A percentile compares a stretch with the other conserved stretches of the same genome.
Conservation (phyloP, 2,888 invertebrate species). For the Steinernema carpocapsae region DNA sequence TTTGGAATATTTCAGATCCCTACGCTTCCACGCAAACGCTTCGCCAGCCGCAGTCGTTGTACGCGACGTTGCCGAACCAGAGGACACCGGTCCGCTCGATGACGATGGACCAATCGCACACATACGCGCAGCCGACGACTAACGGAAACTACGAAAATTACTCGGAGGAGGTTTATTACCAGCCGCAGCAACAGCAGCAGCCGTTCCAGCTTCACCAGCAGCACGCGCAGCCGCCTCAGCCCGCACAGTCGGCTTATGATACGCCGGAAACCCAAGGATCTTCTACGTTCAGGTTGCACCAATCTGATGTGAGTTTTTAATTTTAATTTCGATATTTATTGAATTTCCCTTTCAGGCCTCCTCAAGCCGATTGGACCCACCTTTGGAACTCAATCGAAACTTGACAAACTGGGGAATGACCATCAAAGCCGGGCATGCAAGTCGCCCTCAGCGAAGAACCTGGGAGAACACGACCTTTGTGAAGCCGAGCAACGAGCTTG, state of each 20-base stretch:
- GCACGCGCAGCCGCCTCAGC: neutral
- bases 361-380: constrained; percentile 60
- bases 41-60: neutral
- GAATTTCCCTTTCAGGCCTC: constrained; percentile 42
- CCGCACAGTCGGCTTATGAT: neutral
- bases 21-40: neutral
- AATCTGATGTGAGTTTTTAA: constrained; percentile 44
- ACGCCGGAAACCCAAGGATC: constrained; percentile 11
- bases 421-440: constrained; percentile 44
- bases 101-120: constrained; percentile 32
- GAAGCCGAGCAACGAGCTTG: constrained; percentile 58
- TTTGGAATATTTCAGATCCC: neutral
- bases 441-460: constrained; percentile 53
- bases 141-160: constrained; percentile 28
- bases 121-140: constrained; percentile 17
- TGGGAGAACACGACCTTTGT: constrained; percentile 66
- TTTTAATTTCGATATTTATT: neutral
- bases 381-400: constrained; percentile 64
- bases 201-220: constrained; percentile 6
- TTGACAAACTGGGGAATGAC: constrained; percentile 68
- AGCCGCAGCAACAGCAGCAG: constrained; percentile 17
- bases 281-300: constrained; percentile 48
- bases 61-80: constrained; percentile 22
- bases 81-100: neutral
- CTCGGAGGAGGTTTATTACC: constrained; percentile 7